Percentiles rank a stretch among this genome's conserved stretches.
Conservation (phyloP, 1,140 invertebrate species). For the Berghia stephanieae region DNA sequence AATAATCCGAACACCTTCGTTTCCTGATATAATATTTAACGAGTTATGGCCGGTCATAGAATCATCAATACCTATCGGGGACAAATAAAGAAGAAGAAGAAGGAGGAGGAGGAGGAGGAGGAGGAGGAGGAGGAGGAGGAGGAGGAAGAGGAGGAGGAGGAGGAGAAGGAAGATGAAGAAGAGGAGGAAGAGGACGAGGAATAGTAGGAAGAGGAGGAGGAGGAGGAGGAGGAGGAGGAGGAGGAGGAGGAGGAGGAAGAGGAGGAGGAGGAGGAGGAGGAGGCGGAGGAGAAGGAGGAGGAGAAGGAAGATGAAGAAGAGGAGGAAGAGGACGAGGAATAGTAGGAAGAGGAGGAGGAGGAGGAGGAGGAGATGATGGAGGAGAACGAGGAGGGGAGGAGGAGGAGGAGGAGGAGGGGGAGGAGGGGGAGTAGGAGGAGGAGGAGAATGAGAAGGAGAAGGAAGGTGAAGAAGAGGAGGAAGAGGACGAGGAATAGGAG, state of each 20-base stretch:
- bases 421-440: background rate
- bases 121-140: background rate
- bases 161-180: background rate
- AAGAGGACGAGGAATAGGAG: background rate
- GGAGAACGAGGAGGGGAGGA: background rate
- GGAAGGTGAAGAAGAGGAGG: background rate
- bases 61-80: too few species aligned
- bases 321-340: background rate
- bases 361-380: background rate
- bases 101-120: background rate
- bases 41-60: too few species aligned
- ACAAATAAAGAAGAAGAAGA: slow-evolving; percentile 11
- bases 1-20: too few species aligned
- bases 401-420: background rate
- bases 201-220: background rate
- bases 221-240: background rate
- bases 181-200: slow-evolving; percentile 34
- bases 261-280: background rate
- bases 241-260: background rate
- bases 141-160: background rate
- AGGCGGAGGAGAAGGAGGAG: background rate
- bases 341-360: background rate
- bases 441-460: background rate
- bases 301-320: background rate
- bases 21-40: too few species aligned